Evolutionary conservation across 1,140 invertebrate genomes (phyloP).

Genomic region (Riptortus pedestris): DNA sequence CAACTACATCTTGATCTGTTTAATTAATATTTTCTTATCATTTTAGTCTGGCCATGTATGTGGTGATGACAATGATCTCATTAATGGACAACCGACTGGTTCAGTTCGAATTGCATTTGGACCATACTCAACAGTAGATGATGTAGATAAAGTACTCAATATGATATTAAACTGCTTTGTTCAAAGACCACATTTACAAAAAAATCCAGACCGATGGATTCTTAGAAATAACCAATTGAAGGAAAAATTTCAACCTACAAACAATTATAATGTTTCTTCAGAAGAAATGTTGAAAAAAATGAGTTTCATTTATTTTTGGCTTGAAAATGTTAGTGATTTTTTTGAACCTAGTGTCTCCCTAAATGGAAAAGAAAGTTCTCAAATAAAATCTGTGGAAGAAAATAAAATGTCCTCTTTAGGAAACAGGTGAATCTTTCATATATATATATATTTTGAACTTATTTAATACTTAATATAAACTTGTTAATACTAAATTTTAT

Average conservation of each 20-base stretch:
- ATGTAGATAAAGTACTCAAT: conserved; percentile 58
- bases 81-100: conserved; percentile 84
- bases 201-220: conserved; percentile 24
- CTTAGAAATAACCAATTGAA: background rate
- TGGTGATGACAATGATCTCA: conserved; percentile 77
- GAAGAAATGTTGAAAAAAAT: background rate
- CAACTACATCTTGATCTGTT: too few species aligned
- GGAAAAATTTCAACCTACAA: background rate
- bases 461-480: too few species aligned
- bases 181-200: conserved; percentile 28
- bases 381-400: too few species aligned
- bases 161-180: conserved; percentile 66
- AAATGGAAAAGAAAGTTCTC: too few species aligned
- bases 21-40: background rate
- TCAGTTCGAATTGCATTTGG: conserved; percentile 87
- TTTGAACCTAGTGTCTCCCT: too few species aligned
- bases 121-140: conserved; percentile 67
- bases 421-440: background rate
- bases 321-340: background rate
- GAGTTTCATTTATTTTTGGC: background rate
- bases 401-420: too few species aligned
- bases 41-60: conserved; percentile 76
- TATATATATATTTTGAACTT: background rate
- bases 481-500: background rate
- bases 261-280: background rate